Percentiles rank a stretch among this genome's conserved stretches.
phyloP scores from a whole-genome alignment of 2,113 vertebrate species.

The Crotalus viridis region DNA sequence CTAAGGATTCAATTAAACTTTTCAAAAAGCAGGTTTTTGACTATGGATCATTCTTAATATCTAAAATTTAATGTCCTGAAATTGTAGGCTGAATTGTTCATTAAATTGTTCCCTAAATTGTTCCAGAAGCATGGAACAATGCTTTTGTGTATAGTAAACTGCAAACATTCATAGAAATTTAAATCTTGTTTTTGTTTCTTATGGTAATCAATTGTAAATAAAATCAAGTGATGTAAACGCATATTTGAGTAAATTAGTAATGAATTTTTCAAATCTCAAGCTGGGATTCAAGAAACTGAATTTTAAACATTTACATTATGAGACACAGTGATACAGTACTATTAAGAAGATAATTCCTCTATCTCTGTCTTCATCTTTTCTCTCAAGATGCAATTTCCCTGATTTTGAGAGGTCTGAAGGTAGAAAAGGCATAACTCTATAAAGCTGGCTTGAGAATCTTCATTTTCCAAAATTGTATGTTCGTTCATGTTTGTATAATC shows the following conservation, averaged over 20 bases:
- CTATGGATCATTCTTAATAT: not conserved
- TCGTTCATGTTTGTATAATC: not conserved
- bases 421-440: not conserved
- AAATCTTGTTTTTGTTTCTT: not conserved
- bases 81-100: not conserved
- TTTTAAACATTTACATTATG: not conserved
- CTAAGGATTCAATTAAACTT: not conserved
- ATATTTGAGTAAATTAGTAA: not conserved
- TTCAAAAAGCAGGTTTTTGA: not conserved
- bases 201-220: not conserved
- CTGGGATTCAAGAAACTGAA: not conserved
- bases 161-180: not conserved
- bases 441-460: not conserved
- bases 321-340: not conserved
- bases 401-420: not conserved
- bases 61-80: not conserved
- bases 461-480: not conserved
- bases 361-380: not conserved
- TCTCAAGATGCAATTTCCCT: not conserved
- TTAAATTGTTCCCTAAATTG: not conserved
- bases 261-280: not conserved
- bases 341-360: not conserved
- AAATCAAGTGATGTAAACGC: not conserved
- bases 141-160: not conserved
- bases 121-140: no score